A percentile compares a stretch with the other conserved stretches of the same genome.
These are phyloP conservation scores for Lucifuga dentata DNA, from an alignment of 2,113 vertebrate species.

Conservation along the genomic window DNA sequence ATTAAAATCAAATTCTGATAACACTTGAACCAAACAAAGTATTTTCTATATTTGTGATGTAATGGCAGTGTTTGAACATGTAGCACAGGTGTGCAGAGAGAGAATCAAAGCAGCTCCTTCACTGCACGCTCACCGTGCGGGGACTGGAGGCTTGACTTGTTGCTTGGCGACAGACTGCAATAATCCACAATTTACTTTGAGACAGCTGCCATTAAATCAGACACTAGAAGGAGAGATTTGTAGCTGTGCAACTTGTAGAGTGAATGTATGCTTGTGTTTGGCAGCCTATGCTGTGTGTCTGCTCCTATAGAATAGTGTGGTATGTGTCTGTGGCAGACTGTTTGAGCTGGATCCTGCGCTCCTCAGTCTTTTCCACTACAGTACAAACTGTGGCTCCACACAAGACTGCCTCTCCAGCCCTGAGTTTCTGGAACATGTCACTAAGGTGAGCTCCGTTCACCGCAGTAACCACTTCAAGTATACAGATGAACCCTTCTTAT, in stretches of 20 bases:
- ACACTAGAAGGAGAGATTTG: conserved; percentile 45
- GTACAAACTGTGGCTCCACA: conserved; percentile 87
- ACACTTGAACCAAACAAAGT: neutral
- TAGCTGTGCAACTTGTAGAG: conserved; percentile 35
- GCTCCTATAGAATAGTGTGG: conserved; percentile 38
- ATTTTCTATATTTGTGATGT: conserved; percentile 24
- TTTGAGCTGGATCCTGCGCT: conserved; percentile 93
- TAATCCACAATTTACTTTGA: conserved; percentile 77
- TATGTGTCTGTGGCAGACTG: conserved; percentile 83
- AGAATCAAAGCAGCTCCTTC: conserved; percentile 28
- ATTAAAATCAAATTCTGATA: neutral
- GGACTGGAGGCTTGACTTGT: conserved; percentile 81
- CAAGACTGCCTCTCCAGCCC: conserved; percentile 92
- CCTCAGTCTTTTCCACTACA: conserved; percentile 91
- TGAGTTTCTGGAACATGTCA: conserved; percentile 93
- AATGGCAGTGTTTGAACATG: conserved; percentile 35
- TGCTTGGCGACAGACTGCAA: conserved; percentile 84
- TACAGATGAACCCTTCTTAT: neutral
- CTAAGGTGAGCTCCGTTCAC: conserved; percentile 86
- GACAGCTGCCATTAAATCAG: conserved; percentile 62
- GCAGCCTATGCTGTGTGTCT: conserved; percentile 15
- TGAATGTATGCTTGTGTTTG: conserved; percentile 12
- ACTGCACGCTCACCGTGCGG: conserved; percentile 61
- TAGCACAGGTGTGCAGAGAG: conserved; percentile 40
- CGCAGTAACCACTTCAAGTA: neutral